A percentile compares a stretch with the other conserved stretches of the same genome.
Evolutionary conservation across 1,140 invertebrate genomes (phyloP).

Genomic region (Lucilia cuprina): DNA sequence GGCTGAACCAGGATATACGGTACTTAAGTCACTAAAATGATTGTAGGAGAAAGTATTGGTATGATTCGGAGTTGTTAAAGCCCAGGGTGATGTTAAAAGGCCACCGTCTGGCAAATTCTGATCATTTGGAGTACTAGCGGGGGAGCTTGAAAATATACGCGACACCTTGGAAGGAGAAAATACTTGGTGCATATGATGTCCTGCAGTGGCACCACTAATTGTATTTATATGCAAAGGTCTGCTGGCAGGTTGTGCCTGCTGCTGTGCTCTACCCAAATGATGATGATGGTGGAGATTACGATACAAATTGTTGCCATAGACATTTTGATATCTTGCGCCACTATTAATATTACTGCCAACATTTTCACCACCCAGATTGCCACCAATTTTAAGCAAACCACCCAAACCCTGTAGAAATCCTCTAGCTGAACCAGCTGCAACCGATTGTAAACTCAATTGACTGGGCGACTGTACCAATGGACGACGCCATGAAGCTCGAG

Average conservation of each 20-base stretch:
- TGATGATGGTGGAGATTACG: slow-evolving; percentile 42
- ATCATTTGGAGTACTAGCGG: slow-evolving; percentile 62
- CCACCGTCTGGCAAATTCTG: slow-evolving; percentile 65
- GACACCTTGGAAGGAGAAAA: slow-evolving; percentile 65
- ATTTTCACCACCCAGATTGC: slow-evolving; percentile 1
- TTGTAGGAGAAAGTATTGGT: slow-evolving; percentile 64
- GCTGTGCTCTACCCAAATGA: background rate
- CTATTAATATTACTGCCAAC: slow-evolving; percentile 30
- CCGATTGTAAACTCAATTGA: slow-evolving; percentile 70
- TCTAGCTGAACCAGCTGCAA: slow-evolving; percentile 53
- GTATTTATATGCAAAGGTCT: slow-evolving; percentile 59
- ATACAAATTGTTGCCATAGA: slow-evolving; percentile 51
- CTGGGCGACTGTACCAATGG: slow-evolving; percentile 72
- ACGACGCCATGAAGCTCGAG: slow-evolving; percentile 72
- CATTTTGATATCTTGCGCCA: slow-evolving; percentile 55
- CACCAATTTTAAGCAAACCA: slow-evolving; percentile 50
- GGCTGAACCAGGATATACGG: slow-evolving; percentile 81
- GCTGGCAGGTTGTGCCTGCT: slow-evolving; percentile 40
- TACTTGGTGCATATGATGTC: slow-evolving; percentile 42
- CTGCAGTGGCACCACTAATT: slow-evolving; percentile 44
- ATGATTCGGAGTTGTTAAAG: slow-evolving; percentile 66
- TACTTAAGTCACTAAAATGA: slow-evolving; percentile 76
- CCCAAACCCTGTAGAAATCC: slow-evolving; percentile 55
- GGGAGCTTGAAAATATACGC: slow-evolving; percentile 73
- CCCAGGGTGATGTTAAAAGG: slow-evolving; percentile 65